Conservation (phyloP, 2,113 vertebrate species). For the Pelvicachromis taeniatus region DNA sequence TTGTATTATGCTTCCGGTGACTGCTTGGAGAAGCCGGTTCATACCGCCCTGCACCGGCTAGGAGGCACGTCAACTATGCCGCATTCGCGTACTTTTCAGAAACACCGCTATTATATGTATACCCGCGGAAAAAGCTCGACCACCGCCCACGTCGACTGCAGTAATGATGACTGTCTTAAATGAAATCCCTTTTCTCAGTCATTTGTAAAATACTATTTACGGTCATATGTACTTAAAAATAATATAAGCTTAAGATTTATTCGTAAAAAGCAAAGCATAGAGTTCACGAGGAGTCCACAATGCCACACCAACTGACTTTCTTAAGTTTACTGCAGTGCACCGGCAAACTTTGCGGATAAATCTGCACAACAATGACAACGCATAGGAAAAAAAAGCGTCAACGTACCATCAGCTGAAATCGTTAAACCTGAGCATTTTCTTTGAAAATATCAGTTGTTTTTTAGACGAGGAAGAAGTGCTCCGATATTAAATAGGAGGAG, state of each 20-base stretch:
- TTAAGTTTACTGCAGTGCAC: background rate
- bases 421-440: background rate
- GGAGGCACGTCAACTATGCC: background rate
- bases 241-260: background rate
- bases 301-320: background rate
- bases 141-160: background rate
- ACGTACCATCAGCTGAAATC: background rate
- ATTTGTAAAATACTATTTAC: background rate
- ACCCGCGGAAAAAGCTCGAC: fast-evolving
- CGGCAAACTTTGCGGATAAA: background rate
- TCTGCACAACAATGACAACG: background rate
- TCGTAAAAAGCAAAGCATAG: fast-evolving
- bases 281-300: background rate
- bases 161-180: background rate
- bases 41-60: conserved; percentile 65
- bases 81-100: background rate
- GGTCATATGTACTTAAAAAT: background rate
- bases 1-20: background rate
- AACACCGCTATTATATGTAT: fast-evolving
- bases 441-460: background rate
- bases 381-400: background rate
- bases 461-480: background rate
- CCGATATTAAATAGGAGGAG: background rate
- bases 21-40: background rate
- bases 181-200: background rate